A percentile compares a stretch with the other conserved stretches of the same genome.
These are phyloP conservation scores for Andrena cerasifolii DNA, from an alignment of 1,140 invertebrate species.

Conservation along the genomic window DNA sequence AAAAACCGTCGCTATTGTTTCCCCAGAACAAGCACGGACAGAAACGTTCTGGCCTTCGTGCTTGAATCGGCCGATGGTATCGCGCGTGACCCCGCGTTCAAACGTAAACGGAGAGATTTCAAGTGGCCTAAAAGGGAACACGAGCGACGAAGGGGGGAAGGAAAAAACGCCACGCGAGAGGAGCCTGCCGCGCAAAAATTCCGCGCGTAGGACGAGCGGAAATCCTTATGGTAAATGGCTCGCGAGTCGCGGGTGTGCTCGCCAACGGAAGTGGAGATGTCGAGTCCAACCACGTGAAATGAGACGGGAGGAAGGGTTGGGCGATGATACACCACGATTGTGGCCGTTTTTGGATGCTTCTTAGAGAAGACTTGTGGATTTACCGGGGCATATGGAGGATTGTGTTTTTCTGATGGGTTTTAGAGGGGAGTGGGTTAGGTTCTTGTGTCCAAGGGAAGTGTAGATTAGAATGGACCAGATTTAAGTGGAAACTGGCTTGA, in stretches of 20 bases:
- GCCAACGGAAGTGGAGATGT: slow-evolving; percentile 37
- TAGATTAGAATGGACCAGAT: too few relatives aligned
- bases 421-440: too few relatives aligned
- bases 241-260: neutral
- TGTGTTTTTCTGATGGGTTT: too few relatives aligned
- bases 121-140: slow-evolving; percentile 7
- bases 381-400: too few relatives aligned
- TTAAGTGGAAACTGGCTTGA: too few relatives aligned
- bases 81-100: slow-evolving; percentile 46
- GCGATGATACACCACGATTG: slow-evolving; percentile 42
- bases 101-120: slow-evolving; percentile 49
- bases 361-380: too few relatives aligned
- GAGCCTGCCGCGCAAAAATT: slow-evolving; percentile 32
- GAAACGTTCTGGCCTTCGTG: slow-evolving; percentile 38
- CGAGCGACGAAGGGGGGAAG: neutral
- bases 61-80: slow-evolving; percentile 49
- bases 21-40: slow-evolving; percentile 37
- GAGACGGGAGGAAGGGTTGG: neutral
- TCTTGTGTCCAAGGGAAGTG: too few relatives aligned
- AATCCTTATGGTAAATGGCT: slow-evolving; percentile 50
- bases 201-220: slow-evolving; percentile 39
- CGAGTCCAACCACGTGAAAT: neutral
- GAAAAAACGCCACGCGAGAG: neutral
- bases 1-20: slow-evolving; percentile 43
- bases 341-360: slow-evolving; percentile 33